Evolutionary conservation across 2,888 invertebrate species (phyloP).

Genomic region (Euplagia quadripunctaria): DNA sequence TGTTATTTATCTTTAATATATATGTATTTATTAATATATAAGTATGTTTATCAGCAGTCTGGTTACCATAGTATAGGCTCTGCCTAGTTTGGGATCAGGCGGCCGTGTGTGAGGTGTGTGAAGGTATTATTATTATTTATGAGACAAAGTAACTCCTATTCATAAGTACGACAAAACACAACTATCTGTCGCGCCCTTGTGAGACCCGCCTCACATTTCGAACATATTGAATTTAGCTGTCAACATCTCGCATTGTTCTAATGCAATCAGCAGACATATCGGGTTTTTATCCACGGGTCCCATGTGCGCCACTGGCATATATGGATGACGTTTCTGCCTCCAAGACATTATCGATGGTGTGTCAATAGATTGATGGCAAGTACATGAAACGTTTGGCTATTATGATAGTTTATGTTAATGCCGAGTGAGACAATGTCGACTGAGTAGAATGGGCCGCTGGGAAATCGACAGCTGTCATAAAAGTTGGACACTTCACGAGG

Average conservation of each 20-base stretch:
- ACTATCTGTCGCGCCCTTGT: background rate
- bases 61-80: too few relatives aligned
- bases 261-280: conserved; percentile 28
- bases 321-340: conserved; percentile 36
- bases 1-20: too few relatives aligned
- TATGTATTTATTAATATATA: too few relatives aligned
- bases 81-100: too few relatives aligned
- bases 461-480: conserved; percentile 59
- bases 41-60: too few relatives aligned
- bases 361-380: conserved; percentile 36
- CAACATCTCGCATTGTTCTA: conserved; percentile 37
- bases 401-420: conserved; percentile 27
- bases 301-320: conserved; percentile 29
- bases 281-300: conserved; percentile 37
- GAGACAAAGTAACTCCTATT: background rate
- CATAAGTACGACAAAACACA: conserved; percentile 2
- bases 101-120: too few relatives aligned
- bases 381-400: conserved; percentile 16
- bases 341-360: conserved; percentile 36
- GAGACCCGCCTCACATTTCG: background rate
- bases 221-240: conserved; percentile 24
- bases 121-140: too few relatives aligned
- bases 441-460: conserved; percentile 29
- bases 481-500: conserved; percentile 44
- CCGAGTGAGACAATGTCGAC: conserved; percentile 32